These are phyloP conservation scores for Machaerirhynchus nigripectus DNA, from an alignment of 2,113 vertebrate genomes.

Conservation along the genomic window DNA sequence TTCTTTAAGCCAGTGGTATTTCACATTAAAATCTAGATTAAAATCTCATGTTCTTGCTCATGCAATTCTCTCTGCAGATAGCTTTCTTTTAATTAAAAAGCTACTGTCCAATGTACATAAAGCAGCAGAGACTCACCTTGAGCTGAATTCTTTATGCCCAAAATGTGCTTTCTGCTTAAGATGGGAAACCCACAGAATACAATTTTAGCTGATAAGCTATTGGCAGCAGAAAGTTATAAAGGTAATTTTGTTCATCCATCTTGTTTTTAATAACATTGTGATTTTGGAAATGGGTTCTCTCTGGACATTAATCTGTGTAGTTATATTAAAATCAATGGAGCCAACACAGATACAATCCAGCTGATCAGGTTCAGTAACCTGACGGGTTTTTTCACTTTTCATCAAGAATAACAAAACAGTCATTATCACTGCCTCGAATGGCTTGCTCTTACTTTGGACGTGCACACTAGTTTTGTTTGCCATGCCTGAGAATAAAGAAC, in stretches of 20 bases:
- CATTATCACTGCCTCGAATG: neutral
- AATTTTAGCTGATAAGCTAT: neutral
- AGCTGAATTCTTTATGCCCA: neutral
- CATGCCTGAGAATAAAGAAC: neutral
- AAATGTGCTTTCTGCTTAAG: neutral
- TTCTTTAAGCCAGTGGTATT: neutral
- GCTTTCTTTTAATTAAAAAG: conserved; percentile 28
- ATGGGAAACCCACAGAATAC: neutral
- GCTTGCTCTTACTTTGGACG: neutral
- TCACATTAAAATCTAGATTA: neutral
- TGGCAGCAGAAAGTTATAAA: conserved; percentile 2
- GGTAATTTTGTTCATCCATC: neutral
- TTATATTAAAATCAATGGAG: conserved; percentile 29
- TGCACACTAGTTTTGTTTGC: neutral
- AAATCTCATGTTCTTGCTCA: neutral
- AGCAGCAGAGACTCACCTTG: neutral
- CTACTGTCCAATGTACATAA: neutral
- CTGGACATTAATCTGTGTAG: neutral
- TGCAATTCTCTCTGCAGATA: neutral
- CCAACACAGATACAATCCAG: neutral
- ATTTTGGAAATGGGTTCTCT: neutral
- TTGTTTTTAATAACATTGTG: neutral
- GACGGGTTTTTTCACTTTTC: neutral
- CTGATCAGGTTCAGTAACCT: neutral
- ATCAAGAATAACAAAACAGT: neutral